Evolutionary conservation across 2,797 vertebrate genomes (phyloP).

Genomic region (Malurus leucopterus): DNA sequence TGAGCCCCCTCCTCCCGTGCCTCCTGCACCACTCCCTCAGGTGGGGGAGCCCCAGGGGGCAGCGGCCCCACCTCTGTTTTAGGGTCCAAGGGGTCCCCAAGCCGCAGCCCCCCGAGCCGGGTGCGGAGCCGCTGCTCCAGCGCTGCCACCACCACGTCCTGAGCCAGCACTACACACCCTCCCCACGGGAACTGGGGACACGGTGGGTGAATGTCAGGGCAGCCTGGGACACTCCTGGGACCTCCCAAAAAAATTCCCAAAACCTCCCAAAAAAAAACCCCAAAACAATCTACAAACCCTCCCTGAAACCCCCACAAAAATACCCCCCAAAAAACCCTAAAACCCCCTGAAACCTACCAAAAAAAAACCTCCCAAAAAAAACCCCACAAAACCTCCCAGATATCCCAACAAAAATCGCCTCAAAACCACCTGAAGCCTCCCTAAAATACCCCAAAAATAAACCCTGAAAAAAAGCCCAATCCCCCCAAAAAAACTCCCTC

Average conservation of each 20-base stretch:
- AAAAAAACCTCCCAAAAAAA: no score
- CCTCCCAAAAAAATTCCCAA: background rate
- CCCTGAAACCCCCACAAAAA: background rate
- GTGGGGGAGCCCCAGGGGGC: rapidly evolving
- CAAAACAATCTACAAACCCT: no score
- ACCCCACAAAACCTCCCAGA: no score
- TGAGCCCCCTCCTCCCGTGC: background rate
- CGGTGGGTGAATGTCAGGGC: rapidly evolving
- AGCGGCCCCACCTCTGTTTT: background rate
- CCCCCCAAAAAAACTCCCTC: background rate
- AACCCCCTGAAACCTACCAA: background rate
- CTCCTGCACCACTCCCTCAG: background rate
- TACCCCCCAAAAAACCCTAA: background rate
- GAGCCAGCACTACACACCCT: constrained; percentile 75
- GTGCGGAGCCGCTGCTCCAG: constrained; percentile 70
- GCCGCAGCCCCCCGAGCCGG: constrained; percentile 57
- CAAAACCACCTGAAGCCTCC: no score
- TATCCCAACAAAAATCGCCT: background rate
- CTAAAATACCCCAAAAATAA: background rate
- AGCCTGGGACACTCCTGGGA: background rate
- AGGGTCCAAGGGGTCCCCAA: constrained; percentile 55
- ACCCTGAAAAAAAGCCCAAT: no score
- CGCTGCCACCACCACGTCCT: constrained; percentile 76
- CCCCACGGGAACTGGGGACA: background rate
- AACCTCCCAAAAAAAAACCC: background rate